A percentile compares a stretch with the other conserved stretches of the same genome.
Evolutionary conservation across 2,113 vertebrate species (phyloP).

Genomic region (Climacteris rufus): DNA sequence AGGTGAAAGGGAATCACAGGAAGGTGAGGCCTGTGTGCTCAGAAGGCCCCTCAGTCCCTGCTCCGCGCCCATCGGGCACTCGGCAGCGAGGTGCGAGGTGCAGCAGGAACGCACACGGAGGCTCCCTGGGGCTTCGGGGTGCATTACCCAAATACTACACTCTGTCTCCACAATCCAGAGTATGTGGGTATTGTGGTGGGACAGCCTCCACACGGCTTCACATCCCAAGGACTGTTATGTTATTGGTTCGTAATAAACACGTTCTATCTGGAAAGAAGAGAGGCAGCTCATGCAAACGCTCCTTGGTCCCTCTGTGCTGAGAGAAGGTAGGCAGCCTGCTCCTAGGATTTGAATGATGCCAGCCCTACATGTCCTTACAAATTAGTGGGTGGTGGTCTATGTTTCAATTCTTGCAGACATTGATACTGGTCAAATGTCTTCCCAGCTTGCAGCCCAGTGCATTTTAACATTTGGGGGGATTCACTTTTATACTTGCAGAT

Average conservation of each 20-base stretch:
- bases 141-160: neutral
- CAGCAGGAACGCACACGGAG: neutral
- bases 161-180: neutral
- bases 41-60: neutral
- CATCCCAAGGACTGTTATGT: neutral
- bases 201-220: neutral
- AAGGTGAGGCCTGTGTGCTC: accelerated
- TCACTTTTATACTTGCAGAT: neutral
- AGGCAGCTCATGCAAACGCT: neutral
- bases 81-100: neutral
- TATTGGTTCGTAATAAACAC: neutral
- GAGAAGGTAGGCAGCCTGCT: neutral
- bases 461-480: neutral
- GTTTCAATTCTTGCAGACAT: neutral
- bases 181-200: neutral
- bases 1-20: accelerated
- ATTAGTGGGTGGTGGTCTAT: neutral
- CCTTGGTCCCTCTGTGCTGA: neutral
- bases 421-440: neutral
- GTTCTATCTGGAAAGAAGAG: neutral
- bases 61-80: accelerated
- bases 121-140: neutral
- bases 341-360: neutral
- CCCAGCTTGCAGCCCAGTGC: neutral
- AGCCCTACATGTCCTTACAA: neutral